Base-by-base conservation (phyloP, 1,140 invertebrate genomes). In the Magallana gigas region DNA sequence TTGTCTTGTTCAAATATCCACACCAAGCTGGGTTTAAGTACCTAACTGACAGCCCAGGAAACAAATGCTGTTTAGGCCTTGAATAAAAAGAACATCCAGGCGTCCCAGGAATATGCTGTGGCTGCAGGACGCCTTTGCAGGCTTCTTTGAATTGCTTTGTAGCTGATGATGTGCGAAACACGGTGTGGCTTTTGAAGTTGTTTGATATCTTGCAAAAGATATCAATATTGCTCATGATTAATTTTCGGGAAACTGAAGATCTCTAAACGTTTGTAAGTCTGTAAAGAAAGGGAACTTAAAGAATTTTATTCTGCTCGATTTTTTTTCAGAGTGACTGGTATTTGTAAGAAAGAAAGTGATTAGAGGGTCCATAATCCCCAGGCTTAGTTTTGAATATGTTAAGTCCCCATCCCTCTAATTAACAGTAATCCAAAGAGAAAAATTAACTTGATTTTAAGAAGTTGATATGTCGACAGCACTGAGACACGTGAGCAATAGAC, bases 181-280 rank as follows among this genome's bases (percentile, higher is more conserved):
- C 68, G 23, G 68, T 76, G 68, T 76, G 68, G 68, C 68, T 11
- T 76, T 29, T 76, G 68, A 76, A 76, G 68, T 8, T 76, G 23
- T 76, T 76, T 76, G 36, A 76, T 76, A 76, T 76, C 68, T 76
- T 76, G 23, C 68, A 36, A 76, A 76, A 76, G 68, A 76, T 23
- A 76, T 18, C 68, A 76, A 76, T 76, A 76, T 36, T 76, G 23
- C 14, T 29, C 68, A 29, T 76, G 68, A 29, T 48, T 76, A 29
- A 76, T 76, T 29, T 48, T 8, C 36, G 23, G 36, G 68, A 29
- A 18, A 76, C 36, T 48, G 36, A 48, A 48, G 36, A 48, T 48
- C 36, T 48, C 2, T 48, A 48, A 48, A 48, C 36, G 36, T 48
- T 48, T 48, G 36, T 48, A 48, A 48, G 36, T 48, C 36, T 48